phyloP scores from a whole-genome alignment of 2,888 invertebrate species.

The Pristionchus japonicus region DNA sequence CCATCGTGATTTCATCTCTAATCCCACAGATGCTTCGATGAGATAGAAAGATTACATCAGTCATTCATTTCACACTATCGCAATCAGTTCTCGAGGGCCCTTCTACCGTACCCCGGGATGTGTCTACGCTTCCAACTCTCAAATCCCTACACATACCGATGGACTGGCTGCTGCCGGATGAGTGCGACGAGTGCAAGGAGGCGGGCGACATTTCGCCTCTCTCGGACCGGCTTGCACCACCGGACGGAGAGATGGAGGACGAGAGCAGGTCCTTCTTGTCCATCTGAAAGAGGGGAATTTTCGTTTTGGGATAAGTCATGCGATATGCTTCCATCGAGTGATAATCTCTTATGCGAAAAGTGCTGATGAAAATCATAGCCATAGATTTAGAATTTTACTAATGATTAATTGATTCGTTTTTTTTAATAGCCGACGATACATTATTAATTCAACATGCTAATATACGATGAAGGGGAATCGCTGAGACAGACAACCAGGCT shows the following conservation, averaged over 20 bases:
- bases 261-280: slow-evolving; percentile 44
- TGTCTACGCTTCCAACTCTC: neutral
- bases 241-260: neutral
- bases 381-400: no score
- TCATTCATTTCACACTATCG: neutral
- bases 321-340: no score
- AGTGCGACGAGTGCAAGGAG: slow-evolving; percentile 40
- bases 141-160: neutral
- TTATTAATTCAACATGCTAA: neutral
- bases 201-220: slow-evolving; percentile 32
- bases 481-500: neutral
- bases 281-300: slow-evolving; percentile 12
- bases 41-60: neutral
- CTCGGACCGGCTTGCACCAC: slow-evolving; percentile 38
- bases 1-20: neutral
- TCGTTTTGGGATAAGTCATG: no score
- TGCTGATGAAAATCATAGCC: neutral
- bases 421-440: neutral
- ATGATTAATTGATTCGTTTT: no score
- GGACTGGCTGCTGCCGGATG: slow-evolving; percentile 32
- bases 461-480: neutral
- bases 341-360: no score
- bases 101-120: slow-evolving; percentile 10
- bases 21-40: neutral
- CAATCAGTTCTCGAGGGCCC: neutral